Base-by-base conservation (phyloP, 2,888 invertebrate species). In the Drosophila monieri region DNA sequence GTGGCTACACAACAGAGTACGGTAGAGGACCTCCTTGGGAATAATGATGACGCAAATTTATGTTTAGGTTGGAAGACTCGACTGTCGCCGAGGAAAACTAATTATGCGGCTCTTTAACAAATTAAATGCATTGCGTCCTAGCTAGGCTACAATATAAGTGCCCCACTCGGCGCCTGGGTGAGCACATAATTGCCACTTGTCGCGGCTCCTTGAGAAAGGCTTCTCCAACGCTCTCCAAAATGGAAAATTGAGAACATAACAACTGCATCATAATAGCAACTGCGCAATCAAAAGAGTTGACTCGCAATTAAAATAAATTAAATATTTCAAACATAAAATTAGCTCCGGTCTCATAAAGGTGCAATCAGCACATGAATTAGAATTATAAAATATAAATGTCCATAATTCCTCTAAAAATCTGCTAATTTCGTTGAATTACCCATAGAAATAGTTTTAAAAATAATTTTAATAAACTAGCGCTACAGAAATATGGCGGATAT, bases 111-210 rank as follows among this genome's bases (percentile, higher is more conserved):
- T 79, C 79, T 81, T 88, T 77, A 78, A 81, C 88, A 85, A 88
- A 83, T 83, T 85, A 88, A 85, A 88, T 83, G 85, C 88, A 88
- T 83, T 83, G 84, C 74, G 79, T 79, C 72, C 76, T 78, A 83
- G 67, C 85, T 85, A 65, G 75, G 72, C 49, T 76, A 68, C 78
- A 72, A 77, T 73, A 75, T 43, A 64, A 78, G 80, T 85, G 68
- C 69, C 54, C 75, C 65, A 69, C 74, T 53, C 49, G 59, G 53
- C 41, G 72, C 53, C 59, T 66, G 46, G 59, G 66, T 65, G 66
- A 87, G 87, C 59, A 74, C 81, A 76, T 80, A 87, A 81, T 81
- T 81, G 81, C 76, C 85, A 80, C 81, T 81, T 78, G 74, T 49
- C 67, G 25, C 62, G 59, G 39, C 59, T 69, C 65, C 80, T 80